Percentiles rank a stretch among this genome's conserved stretches.
phyloP scores from a whole-genome alignment of 37 sponge, comb jelly and placozoan genomes.

The Diacarnus erythraeanus region DNA sequence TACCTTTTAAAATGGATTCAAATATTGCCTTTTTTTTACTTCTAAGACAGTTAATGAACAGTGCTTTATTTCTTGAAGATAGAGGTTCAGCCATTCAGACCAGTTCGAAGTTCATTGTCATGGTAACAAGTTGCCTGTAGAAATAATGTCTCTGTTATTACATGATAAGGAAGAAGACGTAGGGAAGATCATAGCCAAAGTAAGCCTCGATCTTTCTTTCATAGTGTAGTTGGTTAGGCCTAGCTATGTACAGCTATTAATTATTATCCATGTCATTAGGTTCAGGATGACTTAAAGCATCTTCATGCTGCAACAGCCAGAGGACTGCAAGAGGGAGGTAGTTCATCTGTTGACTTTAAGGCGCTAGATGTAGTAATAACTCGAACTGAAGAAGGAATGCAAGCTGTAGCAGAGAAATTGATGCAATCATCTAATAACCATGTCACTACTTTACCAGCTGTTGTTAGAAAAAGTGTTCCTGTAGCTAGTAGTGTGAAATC shows the following conservation, averaged over 20 bases:
- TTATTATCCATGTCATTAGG: slow-evolving; percentile 9
- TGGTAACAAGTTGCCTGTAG: background rate
- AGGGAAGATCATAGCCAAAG: slow-evolving; percentile 63
- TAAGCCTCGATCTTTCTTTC: background rate
- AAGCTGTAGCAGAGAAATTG: slow-evolving; percentile 61
- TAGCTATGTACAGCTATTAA: background rate
- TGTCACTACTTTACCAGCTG: slow-evolving; percentile 67
- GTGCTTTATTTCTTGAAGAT: background rate
- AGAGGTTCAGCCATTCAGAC: background rate
- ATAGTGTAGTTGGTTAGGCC: background rate
- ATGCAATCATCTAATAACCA: slow-evolving; percentile 43
- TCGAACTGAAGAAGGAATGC: slow-evolving; percentile 71
- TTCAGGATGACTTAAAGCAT: slow-evolving; percentile 75
- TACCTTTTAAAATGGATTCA: slow-evolving; percentile 5
- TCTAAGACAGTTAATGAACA: background rate
- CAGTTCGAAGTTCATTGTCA: slow-evolving; percentile 13
- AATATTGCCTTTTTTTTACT: background rate
- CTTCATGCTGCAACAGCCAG: slow-evolving; percentile 35
- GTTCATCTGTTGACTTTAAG: slow-evolving; percentile 23
- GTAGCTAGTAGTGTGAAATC: too few species aligned
- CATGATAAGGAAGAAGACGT: slow-evolving; percentile 28
- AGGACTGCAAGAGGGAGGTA: background rate
- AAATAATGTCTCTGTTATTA: background rate
- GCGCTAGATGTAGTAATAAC: slow-evolving; percentile 51
- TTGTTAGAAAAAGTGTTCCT: background rate